phyloP scores from a whole-genome alignment of 2,888 invertebrate genomes.

The Drosophila colorata region DNA sequence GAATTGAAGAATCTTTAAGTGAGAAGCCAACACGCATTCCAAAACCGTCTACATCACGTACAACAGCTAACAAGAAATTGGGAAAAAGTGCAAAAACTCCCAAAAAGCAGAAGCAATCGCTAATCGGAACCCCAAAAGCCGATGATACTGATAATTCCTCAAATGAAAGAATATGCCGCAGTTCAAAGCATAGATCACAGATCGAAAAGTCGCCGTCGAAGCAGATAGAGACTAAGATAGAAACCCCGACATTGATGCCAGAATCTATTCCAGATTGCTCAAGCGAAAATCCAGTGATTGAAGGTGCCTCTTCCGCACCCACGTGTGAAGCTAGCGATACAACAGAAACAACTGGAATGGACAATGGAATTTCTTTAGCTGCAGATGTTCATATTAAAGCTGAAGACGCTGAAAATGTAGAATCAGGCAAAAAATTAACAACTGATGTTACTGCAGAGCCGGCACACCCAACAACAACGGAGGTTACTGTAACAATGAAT shows the following conservation, averaged over 20 bases:
- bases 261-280: not conserved
- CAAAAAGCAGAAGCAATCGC: not conserved
- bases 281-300: not conserved
- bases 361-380: not conserved
- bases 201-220: not conserved
- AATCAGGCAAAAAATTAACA: not conserved
- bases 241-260: not conserved
- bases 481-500: not conserved
- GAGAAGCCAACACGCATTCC: not conserved
- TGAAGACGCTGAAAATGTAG: not conserved
- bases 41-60: not conserved
- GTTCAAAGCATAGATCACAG: not conserved
- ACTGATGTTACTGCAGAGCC: not conserved
- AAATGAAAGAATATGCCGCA: not conserved
- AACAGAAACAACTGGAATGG: not conserved
- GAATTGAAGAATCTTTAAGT: not conserved
- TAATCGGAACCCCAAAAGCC: not conserved
- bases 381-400: not conserved
- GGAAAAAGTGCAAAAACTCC: not conserved
- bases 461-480: not conserved
- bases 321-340: not conserved
- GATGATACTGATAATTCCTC: not conserved
- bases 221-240: not conserved
- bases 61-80: not conserved
- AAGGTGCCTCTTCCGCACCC: not conserved